These are phyloP conservation scores for Ophion slaviceki DNA, from an alignment of 2,888 invertebrate species.

Conservation along the genomic window DNA sequence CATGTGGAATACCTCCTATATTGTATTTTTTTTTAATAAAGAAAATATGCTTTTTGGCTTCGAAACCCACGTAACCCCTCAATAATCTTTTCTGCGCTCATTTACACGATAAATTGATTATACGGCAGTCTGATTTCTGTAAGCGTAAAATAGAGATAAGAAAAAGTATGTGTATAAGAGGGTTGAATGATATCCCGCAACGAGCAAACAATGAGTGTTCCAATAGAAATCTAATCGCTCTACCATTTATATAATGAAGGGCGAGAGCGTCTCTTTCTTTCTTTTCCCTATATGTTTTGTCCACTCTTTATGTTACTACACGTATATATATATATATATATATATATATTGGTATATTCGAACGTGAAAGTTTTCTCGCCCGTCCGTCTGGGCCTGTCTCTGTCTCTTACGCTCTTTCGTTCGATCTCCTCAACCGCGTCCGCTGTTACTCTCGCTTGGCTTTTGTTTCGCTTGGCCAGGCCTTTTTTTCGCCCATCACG, in stretches of 20 bases:
- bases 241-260: conserved; percentile 78
- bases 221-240: conserved; percentile 82
- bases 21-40: no score
- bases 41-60: no score
- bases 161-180: conserved; percentile 3
- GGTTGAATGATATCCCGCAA: conserved; percentile 71
- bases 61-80: no score
- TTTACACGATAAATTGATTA: conserved; percentile 14
- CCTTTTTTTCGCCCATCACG: conserved; percentile 81
- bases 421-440: conserved; percentile 40
- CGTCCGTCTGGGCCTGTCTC: conserved; percentile 60
- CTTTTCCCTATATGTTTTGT: conserved; percentile 25
- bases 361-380: conserved; percentile 64
- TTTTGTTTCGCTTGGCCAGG: conserved; percentile 69
- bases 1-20: no score
- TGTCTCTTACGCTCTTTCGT: conserved; percentile 56
- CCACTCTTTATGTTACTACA: conserved; percentile 42
- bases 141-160: conserved; percentile 9
- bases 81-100: not conserved
- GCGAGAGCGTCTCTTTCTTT: conserved; percentile 33
- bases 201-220: conserved; percentile 79
- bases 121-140: not conserved
- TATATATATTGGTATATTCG: conserved; percentile 28
- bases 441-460: conserved; percentile 54
- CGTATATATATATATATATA: conserved; percentile 12